Percentiles rank a stretch among this genome's conserved stretches.
phyloP scores from a whole-genome alignment of 2,797 vertebrate species.

The Ambastaia sidthimunki region DNA sequence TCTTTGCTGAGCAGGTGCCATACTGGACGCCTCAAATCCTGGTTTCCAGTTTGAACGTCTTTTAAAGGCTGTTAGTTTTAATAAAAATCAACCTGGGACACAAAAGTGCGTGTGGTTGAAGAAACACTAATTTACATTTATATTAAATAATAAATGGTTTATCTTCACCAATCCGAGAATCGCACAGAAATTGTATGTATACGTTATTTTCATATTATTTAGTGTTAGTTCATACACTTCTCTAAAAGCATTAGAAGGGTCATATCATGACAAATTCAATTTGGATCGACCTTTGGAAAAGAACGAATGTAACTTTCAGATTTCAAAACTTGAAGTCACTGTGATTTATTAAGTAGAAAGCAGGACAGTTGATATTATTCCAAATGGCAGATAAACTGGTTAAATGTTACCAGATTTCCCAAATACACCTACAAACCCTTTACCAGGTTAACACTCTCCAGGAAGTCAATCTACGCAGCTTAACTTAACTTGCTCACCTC shows the following conservation, averaged over 20 bases:
- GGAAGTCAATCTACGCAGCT: neutral
- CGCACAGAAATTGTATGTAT: neutral
- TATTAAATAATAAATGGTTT: neutral
- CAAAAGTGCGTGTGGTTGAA: neutral
- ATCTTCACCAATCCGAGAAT: constrained; percentile 4
- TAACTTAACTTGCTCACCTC: neutral
- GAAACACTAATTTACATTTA: constrained; percentile 9
- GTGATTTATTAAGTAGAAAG: neutral
- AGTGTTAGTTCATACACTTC: neutral
- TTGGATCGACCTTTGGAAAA: neutral
- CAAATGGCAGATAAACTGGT: neutral
- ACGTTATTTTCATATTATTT: neutral
- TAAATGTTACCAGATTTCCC: neutral
- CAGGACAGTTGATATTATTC: neutral
- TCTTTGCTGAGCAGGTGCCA: constrained; percentile 56
- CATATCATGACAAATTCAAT: neutral
- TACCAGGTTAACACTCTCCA: too few species aligned
- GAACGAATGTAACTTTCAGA: constrained; percentile 4
- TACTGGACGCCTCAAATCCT: constrained; percentile 59
- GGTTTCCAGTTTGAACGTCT: neutral
- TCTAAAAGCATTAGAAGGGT: neutral
- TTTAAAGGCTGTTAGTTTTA: neutral
- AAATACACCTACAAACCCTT: neutral
- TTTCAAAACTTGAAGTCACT: neutral
- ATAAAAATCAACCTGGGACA: constrained; percentile 1